These are phyloP conservation scores for Sturmia bella DNA, from an alignment of 2,888 invertebrate genomes.

Conservation along the genomic window DNA sequence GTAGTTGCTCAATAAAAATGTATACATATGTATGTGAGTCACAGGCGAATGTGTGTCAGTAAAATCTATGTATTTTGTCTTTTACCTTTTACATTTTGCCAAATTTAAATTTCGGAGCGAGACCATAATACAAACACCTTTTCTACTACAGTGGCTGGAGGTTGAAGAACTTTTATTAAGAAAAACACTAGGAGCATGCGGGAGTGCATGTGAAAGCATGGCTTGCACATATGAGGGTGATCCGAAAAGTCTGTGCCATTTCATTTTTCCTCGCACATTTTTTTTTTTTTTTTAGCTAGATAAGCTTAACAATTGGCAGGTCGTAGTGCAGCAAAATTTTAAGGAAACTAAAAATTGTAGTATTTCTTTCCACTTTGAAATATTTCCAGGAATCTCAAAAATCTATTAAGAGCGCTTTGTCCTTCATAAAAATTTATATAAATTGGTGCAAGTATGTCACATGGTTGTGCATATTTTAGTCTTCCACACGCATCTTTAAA, in stretches of 20 bases:
- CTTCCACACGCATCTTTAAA: slow-evolving; percentile 17
- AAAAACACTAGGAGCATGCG: slow-evolving; percentile 45
- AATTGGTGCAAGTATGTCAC: slow-evolving; percentile 23
- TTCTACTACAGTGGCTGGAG: slow-evolving; percentile 27
- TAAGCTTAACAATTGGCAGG: too few species aligned
- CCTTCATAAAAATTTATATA: slow-evolving; percentile 46
- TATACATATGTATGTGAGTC: slow-evolving; percentile 11
- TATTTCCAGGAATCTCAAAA: not conserved
- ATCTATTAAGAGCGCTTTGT: not conserved
- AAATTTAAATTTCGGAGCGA: slow-evolving; percentile 1
- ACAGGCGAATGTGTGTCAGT: slow-evolving; percentile 54
- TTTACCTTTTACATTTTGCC: slow-evolving; percentile 21
- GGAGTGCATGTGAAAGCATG: not conserved
- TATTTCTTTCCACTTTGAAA: not conserved
- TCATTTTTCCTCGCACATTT: too few species aligned
- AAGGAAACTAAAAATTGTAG: not conserved
- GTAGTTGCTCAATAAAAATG: slow-evolving; percentile 17
- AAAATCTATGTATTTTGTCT: slow-evolving; percentile 46
- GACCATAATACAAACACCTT: not conserved
- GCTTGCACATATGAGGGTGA: not conserved
- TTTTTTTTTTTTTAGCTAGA: too few species aligned
- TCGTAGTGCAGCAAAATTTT: too few species aligned
- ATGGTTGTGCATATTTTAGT: slow-evolving; percentile 46
- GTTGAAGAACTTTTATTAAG: slow-evolving; percentile 37
- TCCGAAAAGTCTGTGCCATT: not conserved